Evolutionary conservation across 2,797 vertebrate species (phyloP).

Genomic region (Manis pentadactyla): DNA sequence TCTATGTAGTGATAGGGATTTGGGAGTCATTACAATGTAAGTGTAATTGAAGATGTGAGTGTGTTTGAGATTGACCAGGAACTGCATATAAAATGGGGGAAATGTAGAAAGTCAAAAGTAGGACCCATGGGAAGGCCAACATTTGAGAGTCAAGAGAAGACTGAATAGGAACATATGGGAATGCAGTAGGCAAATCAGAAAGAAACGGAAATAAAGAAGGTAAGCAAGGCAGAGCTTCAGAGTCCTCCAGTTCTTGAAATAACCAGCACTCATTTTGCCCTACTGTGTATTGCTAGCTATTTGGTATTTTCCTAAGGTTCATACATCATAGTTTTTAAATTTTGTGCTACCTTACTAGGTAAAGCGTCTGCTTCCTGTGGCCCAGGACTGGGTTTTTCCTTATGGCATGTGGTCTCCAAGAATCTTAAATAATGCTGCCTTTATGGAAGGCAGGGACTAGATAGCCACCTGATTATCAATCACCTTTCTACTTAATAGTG

Average conservation of each 20-base stretch:
- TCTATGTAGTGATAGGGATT: background rate
- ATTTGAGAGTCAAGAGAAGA: background rate
- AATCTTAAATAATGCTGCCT: background rate
- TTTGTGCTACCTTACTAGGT: background rate
- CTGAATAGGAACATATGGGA: background rate
- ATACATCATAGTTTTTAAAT: background rate
- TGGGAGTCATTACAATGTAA: background rate
- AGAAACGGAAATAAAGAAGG: background rate
- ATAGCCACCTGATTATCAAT: background rate
- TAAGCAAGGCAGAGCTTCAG: background rate
- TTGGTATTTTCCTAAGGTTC: background rate
- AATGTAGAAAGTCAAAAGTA: background rate
- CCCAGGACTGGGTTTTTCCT: background rate
- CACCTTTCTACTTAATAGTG: background rate
- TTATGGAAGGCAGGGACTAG: background rate
- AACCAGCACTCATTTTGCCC: background rate
- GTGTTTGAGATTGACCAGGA: background rate
- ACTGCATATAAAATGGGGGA: background rate
- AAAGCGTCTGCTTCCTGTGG: background rate
- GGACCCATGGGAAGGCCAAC: background rate
- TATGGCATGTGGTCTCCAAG: background rate
- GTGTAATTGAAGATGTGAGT: background rate
- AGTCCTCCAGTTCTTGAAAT: too few relatives aligned
- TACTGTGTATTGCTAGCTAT: background rate
- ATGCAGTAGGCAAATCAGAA: background rate